A percentile compares a stretch with the other conserved stretches of the same genome.
Conservation (phyloP, 2,113 vertebrate species). For the Silurus meridionalis region DNA sequence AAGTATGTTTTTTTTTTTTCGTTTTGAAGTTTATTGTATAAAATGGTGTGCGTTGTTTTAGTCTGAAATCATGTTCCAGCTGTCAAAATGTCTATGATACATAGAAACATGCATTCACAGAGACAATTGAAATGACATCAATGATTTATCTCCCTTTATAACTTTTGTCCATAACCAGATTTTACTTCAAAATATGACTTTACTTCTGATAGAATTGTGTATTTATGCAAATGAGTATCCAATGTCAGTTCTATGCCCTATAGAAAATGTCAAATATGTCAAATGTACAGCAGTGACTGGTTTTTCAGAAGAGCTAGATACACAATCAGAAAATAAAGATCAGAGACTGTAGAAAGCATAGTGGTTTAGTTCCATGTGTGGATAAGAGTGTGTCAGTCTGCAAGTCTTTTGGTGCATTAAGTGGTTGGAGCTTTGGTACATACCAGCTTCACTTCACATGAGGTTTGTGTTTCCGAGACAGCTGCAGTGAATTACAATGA, state of each 20-base stretch:
- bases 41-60: neutral
- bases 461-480: constrained; percentile 49
- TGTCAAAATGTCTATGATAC: neutral
- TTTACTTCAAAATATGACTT: neutral
- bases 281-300: neutral
- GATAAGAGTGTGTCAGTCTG: constrained; percentile 15
- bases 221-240: neutral
- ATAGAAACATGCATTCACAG: neutral
- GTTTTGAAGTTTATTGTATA: no score
- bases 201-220: neutral
- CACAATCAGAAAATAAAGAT: constrained; percentile 58
- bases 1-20: neutral
- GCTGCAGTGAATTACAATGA: constrained; percentile 56
- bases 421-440: constrained; percentile 8
- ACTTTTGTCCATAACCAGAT: neutral
- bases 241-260: neutral
- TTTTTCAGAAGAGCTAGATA: constrained; percentile 23
- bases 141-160: neutral
- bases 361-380: neutral
- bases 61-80: neutral
- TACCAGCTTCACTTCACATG: constrained; percentile 42
- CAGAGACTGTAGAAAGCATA: constrained; percentile 36
- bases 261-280: constrained; percentile 13
- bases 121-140: neutral
- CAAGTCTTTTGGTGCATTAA: constrained; percentile 22